These are phyloP conservation scores for Oreamnos americanus DNA, from an alignment of 2,113 vertebrate genomes.

Conservation along the genomic window DNA sequence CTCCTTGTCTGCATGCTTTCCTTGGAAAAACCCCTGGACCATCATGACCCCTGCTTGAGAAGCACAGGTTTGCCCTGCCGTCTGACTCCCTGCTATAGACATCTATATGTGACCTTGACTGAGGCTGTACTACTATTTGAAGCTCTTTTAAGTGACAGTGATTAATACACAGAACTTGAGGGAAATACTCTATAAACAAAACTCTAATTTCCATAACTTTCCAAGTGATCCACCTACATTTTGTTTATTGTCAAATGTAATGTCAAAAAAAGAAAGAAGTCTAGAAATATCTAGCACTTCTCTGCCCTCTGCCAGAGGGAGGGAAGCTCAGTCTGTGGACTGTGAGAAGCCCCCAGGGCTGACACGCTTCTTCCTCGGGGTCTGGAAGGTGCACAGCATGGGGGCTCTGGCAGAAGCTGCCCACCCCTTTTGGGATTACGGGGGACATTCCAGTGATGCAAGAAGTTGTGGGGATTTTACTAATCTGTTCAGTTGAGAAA, in stretches of 20 bases:
- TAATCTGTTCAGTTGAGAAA: background rate
- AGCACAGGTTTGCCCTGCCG: background rate
- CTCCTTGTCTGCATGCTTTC: background rate
- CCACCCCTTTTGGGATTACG: fast-evolving
- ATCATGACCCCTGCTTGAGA: background rate
- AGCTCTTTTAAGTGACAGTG: background rate
- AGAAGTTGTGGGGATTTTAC: background rate
- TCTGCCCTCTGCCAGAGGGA: background rate
- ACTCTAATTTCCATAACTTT: background rate
- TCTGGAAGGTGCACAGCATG: background rate
- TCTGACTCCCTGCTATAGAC: background rate
- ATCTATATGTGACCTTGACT: background rate
- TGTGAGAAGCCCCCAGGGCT: too few relatives aligned
- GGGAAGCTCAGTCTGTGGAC: background rate
- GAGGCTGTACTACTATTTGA: background rate
- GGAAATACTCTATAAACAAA: background rate
- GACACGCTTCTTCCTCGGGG: background rate
- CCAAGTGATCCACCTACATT: background rate
- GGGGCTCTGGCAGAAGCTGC: background rate
- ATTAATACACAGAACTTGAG: background rate
- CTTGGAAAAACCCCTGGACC: background rate
- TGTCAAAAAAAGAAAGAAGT: background rate
- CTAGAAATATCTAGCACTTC: background rate
- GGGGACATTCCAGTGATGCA: background rate
- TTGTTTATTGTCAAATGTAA: background rate